Base-by-base conservation (phyloP, 2,888 invertebrate species). In the Ariolimax columbianus region DNA sequence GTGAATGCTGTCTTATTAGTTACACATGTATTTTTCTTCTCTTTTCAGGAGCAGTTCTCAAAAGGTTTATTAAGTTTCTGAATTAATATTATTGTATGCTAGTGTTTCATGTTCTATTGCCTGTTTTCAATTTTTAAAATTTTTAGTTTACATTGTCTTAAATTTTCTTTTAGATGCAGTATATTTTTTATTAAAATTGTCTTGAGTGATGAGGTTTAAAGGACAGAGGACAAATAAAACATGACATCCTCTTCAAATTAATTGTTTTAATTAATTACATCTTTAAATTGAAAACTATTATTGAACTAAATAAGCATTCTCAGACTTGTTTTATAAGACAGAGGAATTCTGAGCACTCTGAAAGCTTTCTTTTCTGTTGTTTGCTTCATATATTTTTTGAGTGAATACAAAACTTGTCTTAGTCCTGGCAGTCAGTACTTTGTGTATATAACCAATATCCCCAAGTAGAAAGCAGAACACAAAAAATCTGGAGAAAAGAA, bases 41-140 rank as follows among this genome's bases (percentile, higher is more conserved):
- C 14, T 47, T 72, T 73, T 73, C 77, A 77, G 77, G 51, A 55
- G 36, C 77, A 77, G 55, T 77, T 19, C 36, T 55, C 77, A 77
- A 77, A 43, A 55, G 77, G 77, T 77, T 47, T 47, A n/a, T n/a
- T 30, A 63, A n/a, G 47, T 73, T n/a, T n/a, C 14, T 47, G 19
- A 70, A 47, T 47, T 43, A n/a, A 26, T 73, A 30, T n/a, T 73
- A 17, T 47, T 30, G 7, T 63, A 4, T n/a, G n/a, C n/a, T n/a
- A n/a, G n/a, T 26, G 43, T 47, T 26, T 72, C 7, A n/a, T 72
- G 38, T 38, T 72, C 33, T 72, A n/a, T 73, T 47, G 23, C 17
- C 26, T 47, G 3, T 26, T 23, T 55, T 55, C 23, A 17, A 23
- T 19, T 55, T 47, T 47, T 55, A 55, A 55, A 55, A 14, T 14